Evolutionary conservation across 2,888 invertebrate species (phyloP).

Genomic region (Myopa tessellatipennis): DNA sequence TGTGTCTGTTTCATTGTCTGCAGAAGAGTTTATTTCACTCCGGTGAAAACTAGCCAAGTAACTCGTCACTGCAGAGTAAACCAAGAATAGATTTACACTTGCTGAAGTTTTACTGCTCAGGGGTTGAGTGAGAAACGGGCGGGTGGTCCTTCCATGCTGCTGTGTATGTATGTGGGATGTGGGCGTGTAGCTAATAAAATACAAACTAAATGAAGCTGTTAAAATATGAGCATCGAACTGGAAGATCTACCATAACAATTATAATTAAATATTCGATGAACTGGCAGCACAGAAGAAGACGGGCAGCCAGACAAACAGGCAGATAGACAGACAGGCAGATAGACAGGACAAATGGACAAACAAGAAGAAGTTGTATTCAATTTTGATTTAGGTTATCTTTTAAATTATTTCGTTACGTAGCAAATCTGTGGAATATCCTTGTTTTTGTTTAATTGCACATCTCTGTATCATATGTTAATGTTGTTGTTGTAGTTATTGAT

Average conservation of each 20-base stretch:
- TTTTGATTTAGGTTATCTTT: too few relatives aligned
- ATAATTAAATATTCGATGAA: slow-evolving; percentile 28
- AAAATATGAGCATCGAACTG: slow-evolving; percentile 22
- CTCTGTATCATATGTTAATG: too few relatives aligned
- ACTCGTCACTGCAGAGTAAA: neutral
- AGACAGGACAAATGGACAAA: too few relatives aligned
- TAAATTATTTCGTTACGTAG: too few relatives aligned
- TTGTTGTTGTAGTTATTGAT: neutral
- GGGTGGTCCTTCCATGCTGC: neutral
- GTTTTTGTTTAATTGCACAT: neutral
- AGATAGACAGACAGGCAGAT: too few relatives aligned
- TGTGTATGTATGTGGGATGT: neutral
- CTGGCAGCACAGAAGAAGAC: slow-evolving; percentile 10
- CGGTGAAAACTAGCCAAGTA: neutral
- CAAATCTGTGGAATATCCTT: neutral
- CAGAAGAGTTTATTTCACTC: neutral
- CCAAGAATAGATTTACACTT: neutral
- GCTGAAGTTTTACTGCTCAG: neutral
- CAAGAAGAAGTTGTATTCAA: too few relatives aligned
- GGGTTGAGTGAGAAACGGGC: neutral
- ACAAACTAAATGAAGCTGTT: slow-evolving; percentile 19
- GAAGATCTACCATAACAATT: slow-evolving; percentile 1
- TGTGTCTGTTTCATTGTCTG: too few relatives aligned
- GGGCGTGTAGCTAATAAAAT: slow-evolving; percentile 11
- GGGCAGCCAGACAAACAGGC: neutral